These are phyloP conservation scores for Macrobrachium nipponense DNA, from an alignment of 1,140 invertebrate genomes.

Conservation along the genomic window DNA sequence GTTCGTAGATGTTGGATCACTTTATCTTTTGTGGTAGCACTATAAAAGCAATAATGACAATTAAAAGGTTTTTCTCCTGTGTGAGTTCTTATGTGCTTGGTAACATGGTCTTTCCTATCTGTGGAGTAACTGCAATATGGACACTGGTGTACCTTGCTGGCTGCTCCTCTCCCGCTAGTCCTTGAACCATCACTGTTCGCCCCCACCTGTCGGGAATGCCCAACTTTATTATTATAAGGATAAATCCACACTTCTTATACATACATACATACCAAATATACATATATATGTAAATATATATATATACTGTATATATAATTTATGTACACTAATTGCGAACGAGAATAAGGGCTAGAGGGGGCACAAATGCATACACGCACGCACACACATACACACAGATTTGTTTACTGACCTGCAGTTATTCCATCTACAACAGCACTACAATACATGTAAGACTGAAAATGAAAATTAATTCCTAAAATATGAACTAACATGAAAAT, in stretches of 20 bases:
- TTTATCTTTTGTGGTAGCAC: constrained; percentile 54
- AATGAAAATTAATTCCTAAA: too few relatives aligned
- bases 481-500: too few relatives aligned
- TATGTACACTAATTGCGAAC: too few relatives aligned
- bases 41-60: constrained; percentile 48
- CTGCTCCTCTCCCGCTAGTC: constrained; percentile 58
- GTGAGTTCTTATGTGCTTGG: constrained; percentile 50
- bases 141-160: constrained; percentile 57
- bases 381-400: too few relatives aligned
- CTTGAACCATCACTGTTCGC: constrained; percentile 51
- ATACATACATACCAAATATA: constrained; percentile 16
- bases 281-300: neutral
- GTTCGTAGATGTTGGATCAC: constrained; percentile 44
- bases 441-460: too few relatives aligned
- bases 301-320: too few relatives aligned
- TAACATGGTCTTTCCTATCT: constrained; percentile 57
- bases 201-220: constrained; percentile 57
- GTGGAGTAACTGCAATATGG: constrained; percentile 57
- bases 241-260: constrained; percentile 35
- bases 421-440: too few relatives aligned
- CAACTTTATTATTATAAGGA: constrained; percentile 51
- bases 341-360: too few relatives aligned
- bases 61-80: constrained; percentile 54
- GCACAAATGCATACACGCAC: too few relatives aligned
- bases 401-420: too few relatives aligned